Percentiles rank a stretch among this genome's conserved stretches.
phyloP scores from a whole-genome alignment of 2,797 vertebrate genomes.

The Chromis chromis region DNA sequence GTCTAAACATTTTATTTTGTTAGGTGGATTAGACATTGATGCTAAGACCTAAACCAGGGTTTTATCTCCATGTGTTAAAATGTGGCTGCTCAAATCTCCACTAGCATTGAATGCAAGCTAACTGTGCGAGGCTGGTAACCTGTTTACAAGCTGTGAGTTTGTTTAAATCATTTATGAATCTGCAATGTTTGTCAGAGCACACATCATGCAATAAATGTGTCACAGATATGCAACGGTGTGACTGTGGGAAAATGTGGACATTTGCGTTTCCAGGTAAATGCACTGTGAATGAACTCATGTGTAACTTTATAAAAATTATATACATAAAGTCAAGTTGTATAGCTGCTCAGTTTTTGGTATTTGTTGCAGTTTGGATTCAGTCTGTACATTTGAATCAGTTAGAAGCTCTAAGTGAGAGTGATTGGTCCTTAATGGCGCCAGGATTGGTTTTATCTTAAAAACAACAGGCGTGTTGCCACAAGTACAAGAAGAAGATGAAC shows the following conservation, averaged over 20 bases:
- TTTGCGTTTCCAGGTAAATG: conserved; percentile 1
- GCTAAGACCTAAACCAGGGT: no score
- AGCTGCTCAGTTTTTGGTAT: not conserved
- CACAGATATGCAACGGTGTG: conserved; percentile 6
- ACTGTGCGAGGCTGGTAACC: not conserved
- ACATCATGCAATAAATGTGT: conserved; percentile 11
- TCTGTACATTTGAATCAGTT: not conserved
- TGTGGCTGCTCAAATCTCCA: not conserved
- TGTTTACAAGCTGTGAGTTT: conserved; percentile 9
- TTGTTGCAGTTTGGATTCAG: not conserved
- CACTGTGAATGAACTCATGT: not conserved
- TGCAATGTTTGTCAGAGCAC: not conserved
- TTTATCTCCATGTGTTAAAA: no score
- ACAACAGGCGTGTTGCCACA: not conserved
- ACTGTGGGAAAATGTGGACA: conserved; percentile 22
- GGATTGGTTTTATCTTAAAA: not conserved
- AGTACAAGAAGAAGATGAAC: conserved; percentile 1
- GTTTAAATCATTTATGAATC: conserved; percentile 10
- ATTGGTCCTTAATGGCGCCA: not conserved
- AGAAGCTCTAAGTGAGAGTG: not conserved
- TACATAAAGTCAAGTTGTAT: not conserved
- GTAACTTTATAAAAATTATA: not conserved
- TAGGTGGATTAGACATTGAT: no score
- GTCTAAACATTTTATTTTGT: no score
- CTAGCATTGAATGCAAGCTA: not conserved